Percentiles rank a stretch among this genome's conserved stretches.
Evolutionary conservation across 2,888 invertebrate genomes (phyloP).

Genomic region (Reticulitermes lucifugus): DNA sequence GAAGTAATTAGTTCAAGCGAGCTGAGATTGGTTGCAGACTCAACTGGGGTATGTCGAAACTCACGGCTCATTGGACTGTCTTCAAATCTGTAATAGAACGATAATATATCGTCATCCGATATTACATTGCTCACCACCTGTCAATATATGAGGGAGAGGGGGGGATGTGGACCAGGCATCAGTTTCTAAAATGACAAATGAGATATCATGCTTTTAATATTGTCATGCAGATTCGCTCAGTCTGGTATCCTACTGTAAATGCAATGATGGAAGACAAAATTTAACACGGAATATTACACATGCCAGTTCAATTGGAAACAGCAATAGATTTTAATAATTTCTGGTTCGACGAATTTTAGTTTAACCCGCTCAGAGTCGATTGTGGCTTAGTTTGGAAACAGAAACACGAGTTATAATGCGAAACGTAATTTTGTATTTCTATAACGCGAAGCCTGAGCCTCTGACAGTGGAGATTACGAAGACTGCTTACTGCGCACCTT

Average conservation of each 20-base stretch:
- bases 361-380: background rate
- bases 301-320: background rate
- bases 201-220: constrained; percentile 1
- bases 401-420: no score
- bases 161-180: background rate
- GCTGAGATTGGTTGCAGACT: no score
- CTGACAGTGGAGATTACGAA: no score
- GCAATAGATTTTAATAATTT: constrained; percentile 9
- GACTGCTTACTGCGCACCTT: no score
- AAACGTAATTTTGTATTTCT: background rate
- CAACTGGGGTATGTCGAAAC: background rate
- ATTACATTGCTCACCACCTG: background rate
- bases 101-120: background rate
- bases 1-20: no score
- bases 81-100: background rate
- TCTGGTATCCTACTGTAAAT: background rate
- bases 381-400: no score
- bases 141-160: background rate
- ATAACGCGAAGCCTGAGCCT: no score
- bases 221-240: background rate
- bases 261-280: constrained; percentile 13
- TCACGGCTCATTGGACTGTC: background rate
- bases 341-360: background rate
- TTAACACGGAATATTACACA: constrained; percentile 9
- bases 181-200: background rate